Percentiles rank a stretch among this genome's conserved stretches.
Conservation (phyloP, 2,113 vertebrate species). For the Lota lota region DNA sequence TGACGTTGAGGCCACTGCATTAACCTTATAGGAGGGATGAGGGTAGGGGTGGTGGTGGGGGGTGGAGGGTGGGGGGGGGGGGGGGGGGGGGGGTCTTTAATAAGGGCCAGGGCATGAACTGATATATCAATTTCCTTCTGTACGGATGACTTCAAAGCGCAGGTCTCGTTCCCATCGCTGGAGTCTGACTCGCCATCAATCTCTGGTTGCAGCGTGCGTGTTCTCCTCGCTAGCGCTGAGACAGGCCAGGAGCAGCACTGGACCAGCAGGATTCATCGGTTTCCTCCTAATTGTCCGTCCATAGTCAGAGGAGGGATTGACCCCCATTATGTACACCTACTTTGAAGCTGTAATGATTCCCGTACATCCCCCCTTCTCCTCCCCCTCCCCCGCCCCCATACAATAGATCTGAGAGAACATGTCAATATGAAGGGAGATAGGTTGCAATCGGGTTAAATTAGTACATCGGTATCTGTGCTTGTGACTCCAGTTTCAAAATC, state of each 20-base stretch:
- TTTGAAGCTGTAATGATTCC: no score
- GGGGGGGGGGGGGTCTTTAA: constrained; percentile 82
- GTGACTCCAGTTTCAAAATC: no score
- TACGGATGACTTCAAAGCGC: constrained; percentile 93
- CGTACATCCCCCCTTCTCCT: no score
- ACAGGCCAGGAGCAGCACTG: constrained; percentile 61
- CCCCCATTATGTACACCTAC: no score
- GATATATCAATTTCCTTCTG: constrained; percentile 95
- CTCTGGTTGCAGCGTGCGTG: constrained; percentile 67
- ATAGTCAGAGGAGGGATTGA: constrained; percentile 11
- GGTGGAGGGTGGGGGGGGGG: constrained; percentile 30
- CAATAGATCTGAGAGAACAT: no score
- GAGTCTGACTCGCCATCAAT: constrained; percentile 86
- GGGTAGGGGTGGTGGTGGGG: constrained; percentile 67
- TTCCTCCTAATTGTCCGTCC: constrained; percentile 27
- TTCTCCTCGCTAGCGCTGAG: constrained; percentile 67
- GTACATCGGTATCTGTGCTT: no score
- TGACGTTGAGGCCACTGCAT: constrained; percentile 76
- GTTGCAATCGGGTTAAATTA: no score
- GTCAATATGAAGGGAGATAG: no score
- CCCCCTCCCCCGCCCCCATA: no score
- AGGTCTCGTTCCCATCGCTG: constrained; percentile 79
- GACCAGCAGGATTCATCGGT: constrained; percentile 16
- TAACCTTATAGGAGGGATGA: constrained; percentile 62
- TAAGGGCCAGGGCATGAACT: constrained; percentile 92